Evolutionary conservation across 2,113 vertebrate genomes (phyloP).

Genomic region (Aldabrachelys gigantea): DNA sequence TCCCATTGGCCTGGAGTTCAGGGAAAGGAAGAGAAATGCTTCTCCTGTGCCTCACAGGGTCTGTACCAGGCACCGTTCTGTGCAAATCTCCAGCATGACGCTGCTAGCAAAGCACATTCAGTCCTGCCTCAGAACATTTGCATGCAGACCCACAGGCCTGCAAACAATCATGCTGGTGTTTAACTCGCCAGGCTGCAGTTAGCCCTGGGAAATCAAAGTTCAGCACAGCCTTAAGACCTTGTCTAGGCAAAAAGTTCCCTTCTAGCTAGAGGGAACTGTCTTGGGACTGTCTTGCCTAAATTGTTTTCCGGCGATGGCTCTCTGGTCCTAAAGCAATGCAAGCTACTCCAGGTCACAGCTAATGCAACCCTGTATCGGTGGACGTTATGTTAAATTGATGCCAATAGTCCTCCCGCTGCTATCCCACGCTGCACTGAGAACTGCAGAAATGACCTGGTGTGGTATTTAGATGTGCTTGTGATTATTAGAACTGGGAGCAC

Average conservation of each 20-base stretch:
- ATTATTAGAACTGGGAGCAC: no score
- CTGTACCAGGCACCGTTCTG: not conserved
- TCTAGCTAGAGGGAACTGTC: not conserved
- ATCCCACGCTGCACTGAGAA: not conserved
- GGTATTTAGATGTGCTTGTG: no score
- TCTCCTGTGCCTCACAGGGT: not conserved
- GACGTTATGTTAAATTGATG: not conserved
- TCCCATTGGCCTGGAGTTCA: no score
- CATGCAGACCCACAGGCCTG: not conserved
- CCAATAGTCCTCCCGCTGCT: not conserved
- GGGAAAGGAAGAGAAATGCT: not conserved
- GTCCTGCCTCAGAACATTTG: not conserved
- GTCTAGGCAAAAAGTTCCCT: not conserved
- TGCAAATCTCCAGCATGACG: not conserved
- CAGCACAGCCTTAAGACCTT: not conserved
- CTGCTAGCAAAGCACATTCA: not conserved
- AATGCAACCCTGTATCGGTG: not conserved
- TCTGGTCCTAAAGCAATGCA: not conserved
- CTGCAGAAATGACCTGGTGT: not conserved
- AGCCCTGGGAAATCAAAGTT: not conserved
- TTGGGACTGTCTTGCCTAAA: not conserved
- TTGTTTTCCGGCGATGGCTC: not conserved
- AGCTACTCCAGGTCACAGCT: not conserved
- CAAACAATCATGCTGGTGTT: not conserved
- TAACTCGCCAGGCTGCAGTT: not conserved